Percentiles rank a stretch among this genome's conserved stretches.
Evolutionary conservation across 2,113 vertebrate genomes (phyloP).

Genomic region (Colaptes auratus): DNA sequence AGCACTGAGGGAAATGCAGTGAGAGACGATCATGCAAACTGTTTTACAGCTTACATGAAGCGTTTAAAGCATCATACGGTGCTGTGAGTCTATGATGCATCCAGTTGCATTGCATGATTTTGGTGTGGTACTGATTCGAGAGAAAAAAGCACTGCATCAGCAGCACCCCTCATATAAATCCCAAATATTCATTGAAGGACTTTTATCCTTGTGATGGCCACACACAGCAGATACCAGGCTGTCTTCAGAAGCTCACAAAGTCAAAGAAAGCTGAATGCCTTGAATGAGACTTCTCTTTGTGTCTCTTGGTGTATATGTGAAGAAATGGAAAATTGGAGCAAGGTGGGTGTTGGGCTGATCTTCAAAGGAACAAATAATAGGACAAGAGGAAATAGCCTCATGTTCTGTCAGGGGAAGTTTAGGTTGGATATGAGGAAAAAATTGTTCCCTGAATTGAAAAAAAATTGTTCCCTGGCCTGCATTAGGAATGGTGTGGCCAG

Average conservation of each 20-base stretch:
- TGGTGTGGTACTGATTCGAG: not conserved
- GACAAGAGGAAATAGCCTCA: no score
- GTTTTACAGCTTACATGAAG: not conserved
- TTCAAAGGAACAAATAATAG: no score
- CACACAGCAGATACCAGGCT: rapidly evolving
- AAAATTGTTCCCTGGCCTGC: no score
- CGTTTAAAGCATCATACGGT: not conserved
- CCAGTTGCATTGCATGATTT: not conserved
- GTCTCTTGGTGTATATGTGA: not conserved
- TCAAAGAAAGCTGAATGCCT: not conserved
- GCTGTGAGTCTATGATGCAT: not conserved
- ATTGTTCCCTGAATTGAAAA: no score
- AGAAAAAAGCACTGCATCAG: not conserved
- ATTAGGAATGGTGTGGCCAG: no score
- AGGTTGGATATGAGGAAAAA: no score
- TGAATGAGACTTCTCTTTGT: not conserved
- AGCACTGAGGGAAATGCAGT: not conserved
- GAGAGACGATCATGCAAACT: not conserved
- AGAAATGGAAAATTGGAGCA: not conserved
- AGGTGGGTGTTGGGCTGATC: no score
- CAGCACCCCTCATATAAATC: not conserved
- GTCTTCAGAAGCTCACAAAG: not conserved
- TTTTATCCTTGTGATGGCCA: not conserved
- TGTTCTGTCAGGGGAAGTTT: no score
- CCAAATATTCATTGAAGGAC: not conserved